Evolutionary conservation across 2,113 vertebrate species (phyloP).

Genomic region (Scalopus aquaticus): DNA sequence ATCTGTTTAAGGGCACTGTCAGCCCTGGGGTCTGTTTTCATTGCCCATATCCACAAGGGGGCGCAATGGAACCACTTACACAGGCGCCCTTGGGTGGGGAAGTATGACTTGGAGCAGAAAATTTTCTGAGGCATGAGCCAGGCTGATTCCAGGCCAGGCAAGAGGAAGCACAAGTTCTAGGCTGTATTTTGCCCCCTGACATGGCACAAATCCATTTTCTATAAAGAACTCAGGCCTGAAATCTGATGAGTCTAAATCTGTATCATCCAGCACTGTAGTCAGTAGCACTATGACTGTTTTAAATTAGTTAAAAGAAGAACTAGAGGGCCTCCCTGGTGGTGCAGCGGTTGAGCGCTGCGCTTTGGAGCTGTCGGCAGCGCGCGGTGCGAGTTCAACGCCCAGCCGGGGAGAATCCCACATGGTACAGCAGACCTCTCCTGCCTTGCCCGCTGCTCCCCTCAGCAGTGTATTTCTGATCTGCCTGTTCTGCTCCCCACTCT

Average conservation of each 20-base stretch:
- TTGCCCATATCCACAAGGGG: background rate
- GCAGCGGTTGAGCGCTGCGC: too few relatives aligned
- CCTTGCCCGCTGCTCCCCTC: too few relatives aligned
- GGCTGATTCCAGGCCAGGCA: background rate
- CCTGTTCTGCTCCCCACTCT: too few relatives aligned
- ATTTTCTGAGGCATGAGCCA: background rate
- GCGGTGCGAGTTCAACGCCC: too few relatives aligned
- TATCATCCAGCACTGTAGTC: background rate
- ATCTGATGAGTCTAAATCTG: background rate
- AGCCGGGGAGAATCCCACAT: too few relatives aligned
- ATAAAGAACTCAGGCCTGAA: too few relatives aligned
- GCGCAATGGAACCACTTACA: background rate
- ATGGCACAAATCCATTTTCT: too few relatives aligned
- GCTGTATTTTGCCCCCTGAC: background rate
- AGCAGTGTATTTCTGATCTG: too few relatives aligned
- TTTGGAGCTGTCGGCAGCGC: too few relatives aligned
- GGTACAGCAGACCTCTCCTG: too few relatives aligned
- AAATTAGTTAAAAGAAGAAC: background rate
- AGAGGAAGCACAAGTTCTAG: background rate
- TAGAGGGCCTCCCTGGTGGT: too few relatives aligned
- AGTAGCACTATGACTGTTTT: background rate
- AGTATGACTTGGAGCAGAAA: background rate
- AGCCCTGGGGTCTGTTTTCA: background rate
- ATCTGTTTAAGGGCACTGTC: background rate
- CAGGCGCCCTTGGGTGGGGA: background rate